These are phyloP conservation scores for Catharus minimus DNA, from an alignment of 2,113 vertebrate species.

Conservation along the genomic window DNA sequence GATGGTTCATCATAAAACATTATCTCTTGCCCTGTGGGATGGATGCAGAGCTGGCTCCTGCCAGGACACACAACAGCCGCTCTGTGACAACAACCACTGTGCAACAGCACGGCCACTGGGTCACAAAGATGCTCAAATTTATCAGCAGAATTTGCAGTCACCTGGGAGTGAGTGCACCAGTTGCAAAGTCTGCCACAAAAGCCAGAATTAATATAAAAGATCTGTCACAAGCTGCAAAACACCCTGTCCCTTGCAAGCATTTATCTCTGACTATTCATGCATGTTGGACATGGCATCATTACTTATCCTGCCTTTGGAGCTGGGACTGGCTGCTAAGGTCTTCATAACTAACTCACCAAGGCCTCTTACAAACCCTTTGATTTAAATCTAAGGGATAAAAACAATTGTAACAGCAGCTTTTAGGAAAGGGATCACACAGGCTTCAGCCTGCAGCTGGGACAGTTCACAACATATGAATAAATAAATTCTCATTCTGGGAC, in stretches of 20 bases:
- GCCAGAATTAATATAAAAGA: neutral
- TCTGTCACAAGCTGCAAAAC: neutral
- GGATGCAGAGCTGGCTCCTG: neutral
- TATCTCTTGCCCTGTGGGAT: neutral
- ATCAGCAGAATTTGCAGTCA: constrained; percentile 8
- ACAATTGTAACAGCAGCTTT: neutral
- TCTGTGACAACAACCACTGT: neutral
- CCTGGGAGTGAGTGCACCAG: neutral
- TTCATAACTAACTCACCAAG: neutral
- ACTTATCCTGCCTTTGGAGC: neutral
- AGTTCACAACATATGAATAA: neutral
- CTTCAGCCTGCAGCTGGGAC: neutral
- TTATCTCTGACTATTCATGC: neutral
- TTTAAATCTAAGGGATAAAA: neutral
- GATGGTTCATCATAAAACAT: neutral
- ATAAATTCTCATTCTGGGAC: neutral
- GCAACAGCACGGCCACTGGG: neutral
- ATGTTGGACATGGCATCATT: neutral
- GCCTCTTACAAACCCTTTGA: neutral
- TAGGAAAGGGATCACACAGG: neutral
- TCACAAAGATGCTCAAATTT: neutral
- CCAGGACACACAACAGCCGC: neutral
- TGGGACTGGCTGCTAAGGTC: neutral
- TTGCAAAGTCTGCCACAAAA: neutral
- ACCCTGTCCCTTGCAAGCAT: neutral